phyloP scores from a whole-genome alignment of 1,140 invertebrate genomes.

The Anastrepha obliqua region DNA sequence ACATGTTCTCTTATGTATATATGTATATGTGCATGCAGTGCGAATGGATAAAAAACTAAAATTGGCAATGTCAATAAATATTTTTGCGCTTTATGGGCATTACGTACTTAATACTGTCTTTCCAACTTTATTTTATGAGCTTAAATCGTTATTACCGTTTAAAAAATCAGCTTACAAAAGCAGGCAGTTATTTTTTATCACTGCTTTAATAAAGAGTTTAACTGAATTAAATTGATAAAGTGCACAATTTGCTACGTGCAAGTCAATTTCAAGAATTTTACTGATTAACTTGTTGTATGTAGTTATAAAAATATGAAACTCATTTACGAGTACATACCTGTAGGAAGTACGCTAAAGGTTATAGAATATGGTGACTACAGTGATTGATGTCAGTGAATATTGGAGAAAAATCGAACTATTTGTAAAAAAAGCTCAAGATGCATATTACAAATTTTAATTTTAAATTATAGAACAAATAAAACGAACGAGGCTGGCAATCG shows the following conservation, averaged over 20 bases:
- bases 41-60: background rate
- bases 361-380: no score
- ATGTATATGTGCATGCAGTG: background rate
- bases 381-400: no score
- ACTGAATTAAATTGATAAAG: conserved; percentile 1
- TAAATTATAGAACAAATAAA: no score
- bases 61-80: conserved; percentile 38
- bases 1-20: background rate
- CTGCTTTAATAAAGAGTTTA: background rate
- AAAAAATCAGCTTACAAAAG: background rate
- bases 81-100: conserved; percentile 6
- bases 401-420: no score
- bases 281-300: no score
- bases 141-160: conserved; percentile 24
- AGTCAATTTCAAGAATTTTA: background rate
- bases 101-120: conserved; percentile 11
- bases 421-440: no score
- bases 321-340: no score
- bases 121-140: conserved; percentile 7
- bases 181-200: background rate
- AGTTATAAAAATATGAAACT: no score
- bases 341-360: no score
- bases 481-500: no score
- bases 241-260: background rate
- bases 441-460: no score